Base-by-base conservation (phyloP, 2,797 vertebrate species). In the Amblyraja radiata region DNA sequence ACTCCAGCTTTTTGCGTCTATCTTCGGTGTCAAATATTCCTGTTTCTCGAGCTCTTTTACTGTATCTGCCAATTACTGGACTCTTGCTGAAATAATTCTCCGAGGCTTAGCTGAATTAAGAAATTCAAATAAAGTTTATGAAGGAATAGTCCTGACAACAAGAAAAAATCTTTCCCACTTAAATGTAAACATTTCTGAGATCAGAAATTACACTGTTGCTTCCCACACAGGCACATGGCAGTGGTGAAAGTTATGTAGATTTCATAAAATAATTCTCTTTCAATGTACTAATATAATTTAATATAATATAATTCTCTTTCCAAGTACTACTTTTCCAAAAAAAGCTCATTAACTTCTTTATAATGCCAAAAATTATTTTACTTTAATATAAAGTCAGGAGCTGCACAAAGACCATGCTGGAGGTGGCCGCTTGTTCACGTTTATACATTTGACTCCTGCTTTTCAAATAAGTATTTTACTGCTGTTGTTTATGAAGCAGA, bases 101-200 rank as follows among this genome's bases (percentile, higher is more conserved):
- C 28, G n/a, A 39, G n/a, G 54, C 32, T 88, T 68, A 32, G 14
- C 32, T 32, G 83, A 1, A 18, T 68, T 88, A 36, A 88, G 88
- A 63, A 88, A 88, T 88, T 88, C 16, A 68, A 36, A 36, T 88
- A 68, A 88, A 21, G n/a, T 68, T 68, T 68, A 68, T 88, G 84
- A 68, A 88, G 18, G 84, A 68, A 68, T 16, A 65, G 63, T 68
- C 13, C n/a, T 68, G 63, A 36, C 63, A 68, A n/a, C 14, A 65
- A 32, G 61, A 88, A 65, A 63, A 32, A 36, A 32, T 88, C 8
- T 0, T 2, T 88, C 18, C 61, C 61, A 88, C 8, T 88, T 32
- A 4, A 88, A 65, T 32, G 28, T 65, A 65, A 36, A 68, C 7
- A 61, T 32, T 18, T 65, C 61, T 9, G 61, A 61, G 61, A 63